Evolutionary conservation across 2,113 vertebrate genomes (phyloP).

Genomic region (Thamnaconus septentrionalis): DNA sequence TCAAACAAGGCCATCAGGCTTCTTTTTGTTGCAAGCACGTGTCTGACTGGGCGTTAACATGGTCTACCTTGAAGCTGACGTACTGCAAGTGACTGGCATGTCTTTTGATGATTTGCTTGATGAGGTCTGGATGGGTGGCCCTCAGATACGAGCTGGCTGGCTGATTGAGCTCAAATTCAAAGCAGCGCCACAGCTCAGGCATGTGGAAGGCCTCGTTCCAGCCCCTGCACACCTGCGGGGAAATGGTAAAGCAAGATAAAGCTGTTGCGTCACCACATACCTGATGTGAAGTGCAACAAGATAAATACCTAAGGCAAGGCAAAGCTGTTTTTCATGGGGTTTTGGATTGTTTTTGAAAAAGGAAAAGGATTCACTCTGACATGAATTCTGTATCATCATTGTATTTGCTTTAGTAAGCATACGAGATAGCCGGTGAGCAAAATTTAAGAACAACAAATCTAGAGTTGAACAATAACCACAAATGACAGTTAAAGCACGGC

Average conservation of each 20-base stretch:
- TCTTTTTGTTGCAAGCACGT: background rate
- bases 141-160: slow-evolving; percentile 94
- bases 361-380: no score
- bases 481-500: background rate
- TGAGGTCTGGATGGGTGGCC: slow-evolving; percentile 94
- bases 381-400: no score
- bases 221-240: slow-evolving; percentile 79
- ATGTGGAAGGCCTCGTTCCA: slow-evolving; percentile 96
- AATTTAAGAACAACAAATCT: background rate
- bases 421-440: no score
- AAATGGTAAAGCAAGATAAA: background rate
- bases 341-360: no score
- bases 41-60: no score
- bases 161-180: slow-evolving; percentile 95
- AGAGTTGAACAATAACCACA: background rate
- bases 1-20: background rate
- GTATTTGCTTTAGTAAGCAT: no score
- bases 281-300: background rate
- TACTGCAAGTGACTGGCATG: slow-evolving; percentile 96
- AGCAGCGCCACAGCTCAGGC: slow-evolving; percentile 96
- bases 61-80: slow-evolving; percentile 94
- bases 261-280: background rate
- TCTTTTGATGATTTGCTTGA: slow-evolving; percentile 95
- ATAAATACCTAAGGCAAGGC: no score
- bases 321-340: no score